Conservation (phyloP, 2,113 vertebrate genomes). For the Hippocampus barbouri region DNA sequence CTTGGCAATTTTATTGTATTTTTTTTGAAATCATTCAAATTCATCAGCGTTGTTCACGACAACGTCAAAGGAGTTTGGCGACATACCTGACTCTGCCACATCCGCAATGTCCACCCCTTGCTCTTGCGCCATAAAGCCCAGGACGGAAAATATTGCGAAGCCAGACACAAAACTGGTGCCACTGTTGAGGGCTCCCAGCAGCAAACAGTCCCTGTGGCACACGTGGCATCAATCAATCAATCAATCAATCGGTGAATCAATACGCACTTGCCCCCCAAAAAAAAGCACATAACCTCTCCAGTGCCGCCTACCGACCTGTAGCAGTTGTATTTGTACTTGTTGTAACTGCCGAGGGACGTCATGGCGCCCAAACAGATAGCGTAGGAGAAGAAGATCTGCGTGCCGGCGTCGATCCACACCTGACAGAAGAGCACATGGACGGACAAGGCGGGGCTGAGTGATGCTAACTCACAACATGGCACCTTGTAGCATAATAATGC, state of each 20-base stretch:
- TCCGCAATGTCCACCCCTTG: slow-evolving; percentile 99
- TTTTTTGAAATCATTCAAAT: too few relatives aligned
- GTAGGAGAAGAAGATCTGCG: slow-evolving; percentile 99
- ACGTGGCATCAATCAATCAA: slow-evolving; percentile 67
- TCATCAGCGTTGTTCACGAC: too few relatives aligned
- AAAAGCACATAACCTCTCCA: slow-evolving; percentile 43
- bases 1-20: too few relatives aligned
- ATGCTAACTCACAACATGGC: slow-evolving; percentile 14
- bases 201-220: slow-evolving; percentile 99
- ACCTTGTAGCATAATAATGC: too few relatives aligned
- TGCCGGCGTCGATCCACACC: slow-evolving; percentile 99
- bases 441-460: slow-evolving; percentile 53
- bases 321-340: slow-evolving; percentile 99
- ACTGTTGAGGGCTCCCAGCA: slow-evolving; percentile 99
- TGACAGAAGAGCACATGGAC: slow-evolving; percentile 33
- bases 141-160: slow-evolving; percentile 99
- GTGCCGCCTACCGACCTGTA: slow-evolving; percentile 85
- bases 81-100: slow-evolving; percentile 99
- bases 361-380: slow-evolving; percentile 98
- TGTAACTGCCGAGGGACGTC: slow-evolving; percentile 99
- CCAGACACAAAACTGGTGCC: slow-evolving; percentile 99
- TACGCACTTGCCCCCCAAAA: too few relatives aligned
- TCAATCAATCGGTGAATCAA: slow-evolving; percentile 10
- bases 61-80: too few relatives aligned
- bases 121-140: slow-evolving; percentile 99